Base-by-base conservation (phyloP, 2,888 invertebrate species). In the Drosophila yooni region DNA sequence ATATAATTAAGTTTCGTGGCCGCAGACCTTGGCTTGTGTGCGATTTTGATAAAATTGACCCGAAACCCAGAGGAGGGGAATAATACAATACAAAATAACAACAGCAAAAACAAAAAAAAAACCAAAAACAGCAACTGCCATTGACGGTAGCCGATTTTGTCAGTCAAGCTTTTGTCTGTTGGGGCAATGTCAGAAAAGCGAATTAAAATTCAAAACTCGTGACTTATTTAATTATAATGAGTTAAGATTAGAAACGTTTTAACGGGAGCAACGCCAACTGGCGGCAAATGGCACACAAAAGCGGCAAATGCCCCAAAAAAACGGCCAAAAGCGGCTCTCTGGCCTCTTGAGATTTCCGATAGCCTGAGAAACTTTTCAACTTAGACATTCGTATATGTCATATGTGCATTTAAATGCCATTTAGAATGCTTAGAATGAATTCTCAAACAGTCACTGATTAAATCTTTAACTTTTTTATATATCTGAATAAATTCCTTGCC, bases 211-310 rank as follows among this genome's bases (percentile, higher is more conserved):
- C 88, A 89, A 86, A 89, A 89, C 86, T 89, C 88, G 88, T 88
- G 88, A 88, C 89, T 88, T 89, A 88, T 85, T 89, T 89, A 88
- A 89, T 88, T 88, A 88, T 89, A 88, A 88, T 88, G 88, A 88
- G 86, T 83, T 86, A 62, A 88, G 85, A 85, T 85, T 88, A 85
- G 85, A 85, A 85, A 78, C 81, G 81, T 85, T 81, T 83, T 83
- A 85, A 85, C 84, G 84, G 84, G 84, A 84, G 84, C 80, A 80
- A 71, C 62, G 67, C 73, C 78, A 75, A 69, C 71, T 75, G 79
- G 64, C 78, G 87, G 83, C 81, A 82, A 87, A 87, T 87, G 84
- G 84, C 82, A 83, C 77, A 63, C 34, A 70, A 68, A 68, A 58
- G 68, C 68, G 34, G 51, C 56, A 50, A 50, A 50, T 27, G 29